Conservation (phyloP, 1,140 invertebrate genomes). For the Muscidifurax raptorellus region DNA sequence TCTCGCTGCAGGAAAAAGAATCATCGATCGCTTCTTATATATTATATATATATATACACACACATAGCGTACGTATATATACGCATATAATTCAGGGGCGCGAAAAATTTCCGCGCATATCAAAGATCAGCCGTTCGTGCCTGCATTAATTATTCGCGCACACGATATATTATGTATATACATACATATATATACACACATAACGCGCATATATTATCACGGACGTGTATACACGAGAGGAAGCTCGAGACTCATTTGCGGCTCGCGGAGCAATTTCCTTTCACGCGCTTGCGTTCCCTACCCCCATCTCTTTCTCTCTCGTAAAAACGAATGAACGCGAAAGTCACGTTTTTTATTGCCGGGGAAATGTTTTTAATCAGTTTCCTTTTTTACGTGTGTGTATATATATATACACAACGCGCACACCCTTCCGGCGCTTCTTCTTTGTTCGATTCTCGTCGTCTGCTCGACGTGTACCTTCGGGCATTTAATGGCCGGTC, state of each 20-base stretch:
- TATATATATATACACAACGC: too few relatives aligned
- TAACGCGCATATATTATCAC: background rate
- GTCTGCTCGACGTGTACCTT: too few relatives aligned
- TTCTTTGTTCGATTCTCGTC: background rate
- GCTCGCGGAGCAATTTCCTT: slow-evolving; percentile 13
- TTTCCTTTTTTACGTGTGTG: slow-evolving; percentile 3
- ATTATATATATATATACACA: too few relatives aligned
- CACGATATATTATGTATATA: background rate
- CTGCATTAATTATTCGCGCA: slow-evolving; percentile 43
- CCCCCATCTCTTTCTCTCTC: too few relatives aligned
- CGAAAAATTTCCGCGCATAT: slow-evolving; percentile 21
- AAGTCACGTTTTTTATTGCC: slow-evolving; percentile 1
- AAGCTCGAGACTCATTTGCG: slow-evolving; percentile 39
- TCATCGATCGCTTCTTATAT: background rate
- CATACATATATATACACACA: background rate
- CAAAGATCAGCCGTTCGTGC: background rate
- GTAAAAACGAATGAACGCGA: background rate
- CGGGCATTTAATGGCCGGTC: too few relatives aligned
- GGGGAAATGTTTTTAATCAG: slow-evolving; percentile 37
- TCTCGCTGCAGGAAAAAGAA: too few relatives aligned
- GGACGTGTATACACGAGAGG: background rate
- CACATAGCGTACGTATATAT: too few relatives aligned
- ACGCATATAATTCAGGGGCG: slow-evolving; percentile 10
- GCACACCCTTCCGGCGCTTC: background rate
- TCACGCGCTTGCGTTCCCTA: background rate